Evolutionary conservation across 2,797 vertebrate genomes (phyloP).

Genomic region (Masticophis lateralis): DNA sequence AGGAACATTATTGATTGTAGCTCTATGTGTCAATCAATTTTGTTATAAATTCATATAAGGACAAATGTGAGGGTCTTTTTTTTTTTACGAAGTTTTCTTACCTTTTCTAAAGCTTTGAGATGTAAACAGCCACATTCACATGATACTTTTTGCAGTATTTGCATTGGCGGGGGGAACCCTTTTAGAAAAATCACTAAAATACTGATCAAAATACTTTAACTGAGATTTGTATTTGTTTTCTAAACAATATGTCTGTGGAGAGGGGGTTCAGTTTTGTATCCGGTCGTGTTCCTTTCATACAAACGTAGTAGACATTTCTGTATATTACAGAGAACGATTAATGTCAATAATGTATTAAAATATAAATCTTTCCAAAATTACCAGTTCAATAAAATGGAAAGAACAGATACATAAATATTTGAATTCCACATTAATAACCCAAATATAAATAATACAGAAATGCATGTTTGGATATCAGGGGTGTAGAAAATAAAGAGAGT

Average conservation of each 20-base stretch:
- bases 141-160: not conserved
- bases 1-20: not conserved
- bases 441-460: slow-evolving; percentile 66
- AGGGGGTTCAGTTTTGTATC: slow-evolving; percentile 37
- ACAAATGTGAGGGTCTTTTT: not conserved
- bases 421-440: slow-evolving; percentile 53
- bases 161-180: not conserved
- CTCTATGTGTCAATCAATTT: not conserved
- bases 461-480: slow-evolving; percentile 62
- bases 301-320: slow-evolving; percentile 19
- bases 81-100: not conserved
- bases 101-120: not conserved
- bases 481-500: slow-evolving; percentile 76
- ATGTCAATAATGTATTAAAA: slow-evolving; percentile 35
- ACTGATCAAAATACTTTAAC: slow-evolving; percentile 37
- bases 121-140: not conserved
- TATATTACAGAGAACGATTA: slow-evolving; percentile 10
- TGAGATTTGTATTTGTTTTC: slow-evolving; percentile 21
- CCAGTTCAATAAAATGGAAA: slow-evolving; percentile 44
- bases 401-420: slow-evolving; percentile 45
- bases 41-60: not conserved
- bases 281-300: slow-evolving; percentile 33
- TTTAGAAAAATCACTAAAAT: slow-evolving; percentile 17
- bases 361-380: slow-evolving; percentile 33
- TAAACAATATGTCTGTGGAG: slow-evolving; percentile 22